phyloP scores from a whole-genome alignment of 1,140 invertebrate genomes.

The Panagrolaimus sp. region DNA sequence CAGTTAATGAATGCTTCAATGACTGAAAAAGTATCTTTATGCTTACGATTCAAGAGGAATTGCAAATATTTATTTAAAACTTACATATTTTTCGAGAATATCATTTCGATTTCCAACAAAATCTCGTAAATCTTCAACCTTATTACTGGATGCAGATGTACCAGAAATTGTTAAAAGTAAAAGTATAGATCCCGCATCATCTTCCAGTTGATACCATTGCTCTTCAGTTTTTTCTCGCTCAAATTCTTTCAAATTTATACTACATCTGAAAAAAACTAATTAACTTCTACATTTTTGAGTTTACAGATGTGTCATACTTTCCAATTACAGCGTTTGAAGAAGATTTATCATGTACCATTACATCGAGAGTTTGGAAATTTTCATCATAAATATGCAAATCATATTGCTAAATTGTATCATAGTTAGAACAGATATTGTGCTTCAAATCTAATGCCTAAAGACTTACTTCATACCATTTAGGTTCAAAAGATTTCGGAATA shows the following conservation, averaged over 20 bases:
- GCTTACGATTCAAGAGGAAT: no score
- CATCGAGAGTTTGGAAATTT: slow-evolving; percentile 75
- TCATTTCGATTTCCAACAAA: slow-evolving; percentile 60
- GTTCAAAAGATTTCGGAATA: slow-evolving; percentile 76
- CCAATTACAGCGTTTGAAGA: slow-evolving; percentile 77
- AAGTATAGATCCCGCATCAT: slow-evolving; percentile 77
- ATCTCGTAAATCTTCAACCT: slow-evolving; percentile 42
- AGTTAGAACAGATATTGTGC: no score
- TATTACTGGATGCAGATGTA: slow-evolving; percentile 65
- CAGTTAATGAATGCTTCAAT: slow-evolving; percentile 68
- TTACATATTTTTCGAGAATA: slow-evolving; percentile 70
- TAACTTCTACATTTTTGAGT: no score
- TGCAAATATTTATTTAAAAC: no score
- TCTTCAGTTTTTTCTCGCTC: slow-evolving; percentile 84
- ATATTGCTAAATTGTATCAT: no score
- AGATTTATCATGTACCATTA: slow-evolving; percentile 80
- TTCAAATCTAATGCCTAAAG: no score
- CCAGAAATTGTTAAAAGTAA: slow-evolving; percentile 87
- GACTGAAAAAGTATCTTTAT: slow-evolving; percentile 61
- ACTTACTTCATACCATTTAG: slow-evolving; percentile 89
- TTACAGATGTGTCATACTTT: no score
- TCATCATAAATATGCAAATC: slow-evolving; percentile 92
- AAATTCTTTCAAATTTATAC: slow-evolving; percentile 75
- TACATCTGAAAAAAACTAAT: slow-evolving; percentile 69
- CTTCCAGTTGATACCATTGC: slow-evolving; percentile 79